Conservation (phyloP, 2,113 vertebrate species). For the Macaca fascicularis region T2T-MFA8v1.1 NC_088384.1:105987001-105987500, state of each 20-base stretch:
- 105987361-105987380: slow-evolving; percentile 73
- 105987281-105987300: slow-evolving; percentile 70
- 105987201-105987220: slow-evolving; percentile 39
- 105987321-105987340: slow-evolving; percentile 76
- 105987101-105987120: slow-evolving; percentile 77
- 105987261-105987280: slow-evolving; percentile 82
- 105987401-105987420: slow-evolving; percentile 50
- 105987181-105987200: slow-evolving; percentile 62
- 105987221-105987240: slow-evolving; percentile 74
- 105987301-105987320: not conserved
- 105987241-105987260: slow-evolving; percentile 78
- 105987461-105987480: not conserved
- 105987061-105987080: slow-evolving; percentile 85
- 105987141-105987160: slow-evolving; percentile 77
- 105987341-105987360: slow-evolving; percentile 83
- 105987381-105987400: slow-evolving; percentile 69
- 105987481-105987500: slow-evolving; percentile 23
- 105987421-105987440: slow-evolving; percentile 7
- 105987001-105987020: slow-evolving; percentile 71
- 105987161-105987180: slow-evolving; percentile 71
- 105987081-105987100: slow-evolving; percentile 64
- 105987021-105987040: slow-evolving; percentile 52
- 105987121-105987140: slow-evolving; percentile 74
- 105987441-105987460: not conserved
- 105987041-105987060: slow-evolving; percentile 73